phyloP scores from a whole-genome alignment of 2,113 vertebrate genomes.

The Chlamydotis undulata region DNA sequence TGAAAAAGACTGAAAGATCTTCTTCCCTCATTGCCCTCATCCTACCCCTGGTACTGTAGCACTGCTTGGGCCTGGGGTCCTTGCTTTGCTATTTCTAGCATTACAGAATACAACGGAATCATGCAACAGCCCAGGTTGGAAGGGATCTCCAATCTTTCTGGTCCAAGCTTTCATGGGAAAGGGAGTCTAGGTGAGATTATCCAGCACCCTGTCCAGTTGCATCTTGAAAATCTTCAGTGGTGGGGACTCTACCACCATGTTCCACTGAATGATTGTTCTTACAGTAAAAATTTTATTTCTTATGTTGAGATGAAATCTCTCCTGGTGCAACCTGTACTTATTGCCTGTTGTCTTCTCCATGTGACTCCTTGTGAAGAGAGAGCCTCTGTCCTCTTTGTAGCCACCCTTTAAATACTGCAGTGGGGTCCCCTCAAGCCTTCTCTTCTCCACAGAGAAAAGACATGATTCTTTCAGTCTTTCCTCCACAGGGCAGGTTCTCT shows the following conservation, averaged over 20 bases:
- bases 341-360: background rate
- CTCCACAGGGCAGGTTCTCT: background rate
- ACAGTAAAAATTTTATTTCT: background rate
- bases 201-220: background rate
- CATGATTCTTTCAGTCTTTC: background rate
- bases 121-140: background rate
- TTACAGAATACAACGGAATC: background rate
- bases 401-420: background rate
- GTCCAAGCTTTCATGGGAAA: background rate
- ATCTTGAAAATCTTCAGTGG: background rate
- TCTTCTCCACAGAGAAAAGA: background rate
- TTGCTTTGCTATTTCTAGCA: background rate
- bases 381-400: background rate
- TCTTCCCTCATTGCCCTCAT: background rate
- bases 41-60: background rate
- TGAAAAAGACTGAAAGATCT: background rate
- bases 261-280: background rate
- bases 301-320: background rate
- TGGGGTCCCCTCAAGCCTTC: background rate
- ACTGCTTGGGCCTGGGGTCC: background rate
- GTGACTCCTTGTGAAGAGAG: background rate
- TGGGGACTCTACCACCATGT: background rate
- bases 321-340: too few species aligned
- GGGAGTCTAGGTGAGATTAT: background rate
- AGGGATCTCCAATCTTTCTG: background rate